Conservation (phyloP, 23 tunicate species). For the Halocynthia aurantium region DNA sequence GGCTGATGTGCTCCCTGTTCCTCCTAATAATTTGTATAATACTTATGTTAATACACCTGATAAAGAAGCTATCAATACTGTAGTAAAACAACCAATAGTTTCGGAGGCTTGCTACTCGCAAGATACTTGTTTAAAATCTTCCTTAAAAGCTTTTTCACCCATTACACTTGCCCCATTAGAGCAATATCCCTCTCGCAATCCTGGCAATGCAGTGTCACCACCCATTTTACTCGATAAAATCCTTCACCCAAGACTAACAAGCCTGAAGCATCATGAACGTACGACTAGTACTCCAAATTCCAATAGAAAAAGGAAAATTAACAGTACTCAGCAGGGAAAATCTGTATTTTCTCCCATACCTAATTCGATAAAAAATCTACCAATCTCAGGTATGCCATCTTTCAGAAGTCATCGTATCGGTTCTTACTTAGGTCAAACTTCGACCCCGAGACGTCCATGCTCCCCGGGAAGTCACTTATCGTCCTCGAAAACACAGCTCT, state of each 20-base stretch:
- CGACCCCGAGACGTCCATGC: background rate
- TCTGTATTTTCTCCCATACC: background rate
- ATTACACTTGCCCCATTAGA: background rate
- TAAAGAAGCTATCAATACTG: background rate
- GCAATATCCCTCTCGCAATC: background rate
- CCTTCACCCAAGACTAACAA: background rate
- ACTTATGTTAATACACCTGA: background rate
- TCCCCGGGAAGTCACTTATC: constrained; percentile 11
- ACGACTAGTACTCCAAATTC: background rate
- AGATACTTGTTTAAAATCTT: background rate
- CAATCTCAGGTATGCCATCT: background rate
- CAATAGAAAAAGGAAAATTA: background rate
- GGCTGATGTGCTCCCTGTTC: background rate
- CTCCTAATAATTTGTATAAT: background rate
- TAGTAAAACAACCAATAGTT: background rate
- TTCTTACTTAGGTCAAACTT: background rate
- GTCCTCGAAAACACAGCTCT: background rate
- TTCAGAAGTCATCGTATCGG: background rate
- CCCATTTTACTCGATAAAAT: background rate
- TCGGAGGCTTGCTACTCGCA: too few relatives aligned
- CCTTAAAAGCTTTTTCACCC: background rate
- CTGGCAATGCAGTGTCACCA: background rate
- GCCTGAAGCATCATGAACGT: background rate
- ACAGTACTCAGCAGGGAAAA: background rate
- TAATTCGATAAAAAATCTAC: background rate